A percentile compares a stretch with the other conserved stretches of the same genome.
Evolutionary conservation across 2,888 invertebrate genomes (phyloP).

Genomic region (Meiosimyza decipiens): DNA sequence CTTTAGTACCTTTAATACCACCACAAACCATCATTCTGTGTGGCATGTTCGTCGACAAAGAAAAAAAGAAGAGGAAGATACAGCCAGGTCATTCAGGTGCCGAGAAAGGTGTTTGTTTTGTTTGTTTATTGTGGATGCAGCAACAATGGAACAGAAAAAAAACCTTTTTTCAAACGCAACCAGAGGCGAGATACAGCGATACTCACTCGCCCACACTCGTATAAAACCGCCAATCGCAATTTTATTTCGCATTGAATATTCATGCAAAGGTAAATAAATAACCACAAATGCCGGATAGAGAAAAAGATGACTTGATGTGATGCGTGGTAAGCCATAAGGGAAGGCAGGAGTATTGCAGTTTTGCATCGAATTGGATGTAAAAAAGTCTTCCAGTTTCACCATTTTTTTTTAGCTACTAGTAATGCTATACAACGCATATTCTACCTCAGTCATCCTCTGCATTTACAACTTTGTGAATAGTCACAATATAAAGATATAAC

Average conservation of each 20-base stretch:
- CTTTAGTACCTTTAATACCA: conserved; percentile 19
- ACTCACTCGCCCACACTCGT: no score
- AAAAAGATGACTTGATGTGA: not conserved
- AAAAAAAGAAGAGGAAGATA: no score
- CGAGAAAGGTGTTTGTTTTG: not conserved
- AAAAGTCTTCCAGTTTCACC: not conserved
- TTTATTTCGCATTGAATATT: conserved; percentile 35
- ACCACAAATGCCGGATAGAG: conserved; percentile 9
- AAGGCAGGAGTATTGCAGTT: not conserved
- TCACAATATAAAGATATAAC: not conserved
- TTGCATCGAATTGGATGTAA: not conserved
- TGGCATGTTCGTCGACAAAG: no score
- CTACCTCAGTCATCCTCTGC: not conserved
- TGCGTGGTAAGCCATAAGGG: no score
- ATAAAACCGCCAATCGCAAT: conserved; percentile 21
- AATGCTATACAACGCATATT: not conserved
- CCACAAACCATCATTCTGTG: not conserved
- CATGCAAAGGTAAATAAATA: conserved; percentile 35
- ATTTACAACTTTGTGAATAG: no score
- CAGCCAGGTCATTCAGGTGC: no score
- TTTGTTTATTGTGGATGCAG: not conserved
- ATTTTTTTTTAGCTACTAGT: not conserved
- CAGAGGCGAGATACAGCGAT: not conserved
- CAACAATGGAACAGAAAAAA: not conserved
- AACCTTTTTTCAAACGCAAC: not conserved